Base-by-base conservation (phyloP, 2,797 vertebrate genomes). In the Manis crassicaudata region DNA sequence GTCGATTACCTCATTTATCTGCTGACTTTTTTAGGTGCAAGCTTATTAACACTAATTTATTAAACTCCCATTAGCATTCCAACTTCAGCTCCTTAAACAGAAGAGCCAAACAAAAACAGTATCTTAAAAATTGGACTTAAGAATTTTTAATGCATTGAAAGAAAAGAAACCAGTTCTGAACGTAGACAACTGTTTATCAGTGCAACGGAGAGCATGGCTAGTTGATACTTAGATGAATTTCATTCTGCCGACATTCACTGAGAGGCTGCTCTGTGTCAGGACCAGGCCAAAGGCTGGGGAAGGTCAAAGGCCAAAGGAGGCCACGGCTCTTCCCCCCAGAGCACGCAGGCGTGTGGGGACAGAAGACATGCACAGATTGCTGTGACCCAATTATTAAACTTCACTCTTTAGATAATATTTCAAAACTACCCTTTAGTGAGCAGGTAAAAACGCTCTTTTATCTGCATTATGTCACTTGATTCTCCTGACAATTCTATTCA, bases 81-180 rank as follows among this genome's bases (percentile, higher is more conserved):
- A 82, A 81, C 80, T 72, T 85, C 60, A 50, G 3, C 91, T 93
- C 90, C 54, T 68, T 72, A 88, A 96, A 60, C 17, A 72, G 63
- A 90, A 67, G n/a, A 70, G 16, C 82, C 65, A 58, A 95, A 84
- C 50, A 67, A 77, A 88, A 86, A 67, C 20, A 46, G 25, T 35
- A 68, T 63, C 50, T 95, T 94, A 91, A 32, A 95, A 90, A 67
- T 80, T 18, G 91, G 52, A 90, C 70, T 77, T 80, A 65, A 63
- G 46, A 70, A 20, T 7, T 9, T 56, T 32, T 37, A 20, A 46
- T 89, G 16, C 62, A 32, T 73, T 92, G 88, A 14, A 16, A 84
- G 37, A n/a, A 86, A 62, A 58, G 11, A 89, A 43, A 88, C 17
- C 13, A 21, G 65, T 52, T 85, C 62, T 46, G n/a, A 50, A 82